These are phyloP conservation scores for Agelas oroides DNA, from an alignment of 37 sponge, comb jelly and placozoan species.

Conservation along the genomic window DNA sequence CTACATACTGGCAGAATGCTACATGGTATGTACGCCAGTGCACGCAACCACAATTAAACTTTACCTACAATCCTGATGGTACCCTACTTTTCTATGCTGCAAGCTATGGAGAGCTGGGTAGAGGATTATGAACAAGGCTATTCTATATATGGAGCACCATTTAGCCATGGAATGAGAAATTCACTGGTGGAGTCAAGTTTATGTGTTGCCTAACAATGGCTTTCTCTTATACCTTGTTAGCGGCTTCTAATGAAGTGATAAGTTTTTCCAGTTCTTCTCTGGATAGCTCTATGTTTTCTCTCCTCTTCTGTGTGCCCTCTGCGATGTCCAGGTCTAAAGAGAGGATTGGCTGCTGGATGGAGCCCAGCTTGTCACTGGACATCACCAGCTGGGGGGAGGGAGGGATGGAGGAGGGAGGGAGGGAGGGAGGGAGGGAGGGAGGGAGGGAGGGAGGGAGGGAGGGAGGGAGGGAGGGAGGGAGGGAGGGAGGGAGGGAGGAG, in stretches of 20 bases:
- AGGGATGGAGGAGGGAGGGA: not conserved
- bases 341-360: conserved; percentile 70
- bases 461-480: not conserved
- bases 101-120: too few species aligned
- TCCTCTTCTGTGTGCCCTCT: conserved; percentile 41
- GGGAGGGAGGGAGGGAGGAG: too few species aligned
- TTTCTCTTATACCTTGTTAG: conserved; percentile 84
- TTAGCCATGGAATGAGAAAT: too few species aligned
- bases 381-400: conserved; percentile 56
- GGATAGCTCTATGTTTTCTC: conserved; percentile 57
- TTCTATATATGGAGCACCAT: too few species aligned
- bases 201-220: too few species aligned
- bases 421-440: not conserved
- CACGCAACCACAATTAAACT: too few species aligned
- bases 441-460: not conserved
- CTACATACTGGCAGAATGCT: too few species aligned
- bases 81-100: too few species aligned
- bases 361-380: conserved; percentile 78
- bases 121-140: too few species aligned
- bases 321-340: conserved; percentile 53
- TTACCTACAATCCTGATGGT: too few species aligned
- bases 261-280: conserved; percentile 65
- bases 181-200: too few species aligned
- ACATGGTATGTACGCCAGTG: too few species aligned
- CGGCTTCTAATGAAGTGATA: conserved; percentile 72